These are phyloP conservation scores for Lamellibrachia luymesi DNA, from an alignment of 1,140 invertebrate species.

Conservation along the genomic window DNA sequence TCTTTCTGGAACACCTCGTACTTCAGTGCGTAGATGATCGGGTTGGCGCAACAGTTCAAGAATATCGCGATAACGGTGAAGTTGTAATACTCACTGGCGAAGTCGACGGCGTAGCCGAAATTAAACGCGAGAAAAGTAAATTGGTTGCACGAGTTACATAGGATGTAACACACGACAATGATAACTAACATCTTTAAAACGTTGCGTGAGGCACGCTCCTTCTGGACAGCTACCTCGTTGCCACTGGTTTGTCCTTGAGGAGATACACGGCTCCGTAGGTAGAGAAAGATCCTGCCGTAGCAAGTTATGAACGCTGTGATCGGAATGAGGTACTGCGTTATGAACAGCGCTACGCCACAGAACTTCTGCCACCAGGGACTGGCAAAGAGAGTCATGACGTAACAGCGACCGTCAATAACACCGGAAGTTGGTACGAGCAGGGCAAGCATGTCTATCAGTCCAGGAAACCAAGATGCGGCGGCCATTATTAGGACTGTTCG, in stretches of 20 bases:
- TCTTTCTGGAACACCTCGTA: constrained; percentile 25
- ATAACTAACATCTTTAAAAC: constrained; percentile 22
- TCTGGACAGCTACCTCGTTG: background rate
- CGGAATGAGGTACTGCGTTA: constrained; percentile 20
- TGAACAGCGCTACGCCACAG: constrained; percentile 18
- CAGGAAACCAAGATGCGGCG: constrained; percentile 10
- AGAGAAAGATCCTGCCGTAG: constrained; percentile 18
- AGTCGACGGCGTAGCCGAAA: constrained; percentile 10
- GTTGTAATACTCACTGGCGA: constrained; percentile 19
- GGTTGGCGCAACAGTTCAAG: constrained; percentile 28
- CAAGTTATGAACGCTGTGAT: constrained; percentile 13
- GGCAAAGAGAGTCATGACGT: constrained; percentile 12
- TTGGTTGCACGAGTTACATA: constrained; percentile 24
- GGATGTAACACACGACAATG: constrained; percentile 16
- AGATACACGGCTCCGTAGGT: background rate
- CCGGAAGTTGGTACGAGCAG: constrained; percentile 15
- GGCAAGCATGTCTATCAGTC: background rate
- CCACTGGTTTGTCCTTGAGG: background rate
- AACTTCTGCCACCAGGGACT: background rate
- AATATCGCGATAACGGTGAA: constrained; percentile 26
- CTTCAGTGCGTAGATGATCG: constrained; percentile 22
- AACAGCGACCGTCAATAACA: constrained; percentile 11
- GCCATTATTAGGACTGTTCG: background rate
- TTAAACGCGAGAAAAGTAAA: constrained; percentile 24
- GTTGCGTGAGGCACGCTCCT: constrained; percentile 20